Percentiles rank a stretch among this genome's conserved stretches.
These are phyloP conservation scores for Moxostoma hubbsi DNA, from an alignment of 2,797 vertebrate species.

Conservation along the genomic window DNA sequence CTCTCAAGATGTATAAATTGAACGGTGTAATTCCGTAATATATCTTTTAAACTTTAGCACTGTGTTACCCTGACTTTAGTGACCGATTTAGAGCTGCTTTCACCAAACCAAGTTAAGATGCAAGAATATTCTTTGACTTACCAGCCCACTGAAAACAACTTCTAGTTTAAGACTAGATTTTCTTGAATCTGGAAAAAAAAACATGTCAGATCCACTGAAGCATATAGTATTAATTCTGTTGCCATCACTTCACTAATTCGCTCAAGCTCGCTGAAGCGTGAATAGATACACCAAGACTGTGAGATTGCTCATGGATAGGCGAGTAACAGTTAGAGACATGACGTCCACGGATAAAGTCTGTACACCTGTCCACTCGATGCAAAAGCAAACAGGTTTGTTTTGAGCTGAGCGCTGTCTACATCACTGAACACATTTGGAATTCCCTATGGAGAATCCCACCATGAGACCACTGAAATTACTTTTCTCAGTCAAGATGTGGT, in stretches of 20 bases:
- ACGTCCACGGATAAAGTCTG: slow-evolving; percentile 30
- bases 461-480: slow-evolving; percentile 9
- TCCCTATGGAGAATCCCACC: slow-evolving; percentile 13
- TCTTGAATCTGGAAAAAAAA: no score
- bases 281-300: slow-evolving; percentile 24
- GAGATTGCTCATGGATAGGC: background rate
- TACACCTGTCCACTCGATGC: slow-evolving; percentile 31
- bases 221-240: slow-evolving; percentile 27
- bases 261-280: background rate
- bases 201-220: no score
- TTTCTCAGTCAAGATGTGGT: background rate
- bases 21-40: no score
- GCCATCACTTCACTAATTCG: slow-evolving; percentile 35
- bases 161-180: no score
- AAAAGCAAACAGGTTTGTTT: slow-evolving; percentile 19
- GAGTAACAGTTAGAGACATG: background rate
- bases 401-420: slow-evolving; percentile 33
- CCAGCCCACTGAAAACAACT: background rate
- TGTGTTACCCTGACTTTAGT: no score
- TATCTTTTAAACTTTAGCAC: no score
- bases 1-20: no score
- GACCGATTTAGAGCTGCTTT: no score
- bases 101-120: background rate
- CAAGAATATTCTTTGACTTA: background rate
- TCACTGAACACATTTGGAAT: slow-evolving; percentile 39